Percentiles rank a stretch among this genome's conserved stretches.
Conservation (phyloP, 2,888 invertebrate genomes). For the Minunthozetes semirufus region DNA sequence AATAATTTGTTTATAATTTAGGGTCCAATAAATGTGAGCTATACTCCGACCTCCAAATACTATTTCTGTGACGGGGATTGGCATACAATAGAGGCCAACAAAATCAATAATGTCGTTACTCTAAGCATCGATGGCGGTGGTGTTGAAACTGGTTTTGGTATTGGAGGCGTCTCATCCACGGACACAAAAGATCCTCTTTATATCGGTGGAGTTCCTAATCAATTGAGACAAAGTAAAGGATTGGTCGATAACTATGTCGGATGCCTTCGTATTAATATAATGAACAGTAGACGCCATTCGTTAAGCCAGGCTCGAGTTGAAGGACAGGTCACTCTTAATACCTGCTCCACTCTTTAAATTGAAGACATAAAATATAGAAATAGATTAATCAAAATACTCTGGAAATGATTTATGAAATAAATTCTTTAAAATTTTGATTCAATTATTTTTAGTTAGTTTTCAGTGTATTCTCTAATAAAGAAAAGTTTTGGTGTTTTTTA, state of each 20-base stretch:
- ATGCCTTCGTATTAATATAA: slow-evolving; percentile 57
- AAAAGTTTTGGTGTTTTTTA: not conserved
- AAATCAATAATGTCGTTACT: slow-evolving; percentile 81
- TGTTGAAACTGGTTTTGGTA: slow-evolving; percentile 63
- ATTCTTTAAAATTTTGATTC: not conserved
- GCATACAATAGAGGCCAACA: slow-evolving; percentile 76
- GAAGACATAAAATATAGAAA: not conserved
- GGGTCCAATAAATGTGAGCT: slow-evolving; percentile 68
- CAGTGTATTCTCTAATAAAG: not conserved
- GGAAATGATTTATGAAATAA: too few relatives aligned
- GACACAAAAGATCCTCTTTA: slow-evolving; percentile 78
- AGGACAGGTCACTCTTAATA: slow-evolving; percentile 67
- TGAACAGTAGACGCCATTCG: slow-evolving; percentile 50
- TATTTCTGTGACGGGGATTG: slow-evolving; percentile 87
- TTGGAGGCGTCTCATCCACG: slow-evolving; percentile 61
- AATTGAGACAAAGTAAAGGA: slow-evolving; percentile 57
- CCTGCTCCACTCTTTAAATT: slow-evolving; percentile 67
- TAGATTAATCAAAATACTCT: too few relatives aligned
- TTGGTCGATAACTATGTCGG: slow-evolving; percentile 60
- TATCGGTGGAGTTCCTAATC: slow-evolving; percentile 75
- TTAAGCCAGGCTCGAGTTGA: slow-evolving; percentile 58
- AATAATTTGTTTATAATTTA: not conserved
- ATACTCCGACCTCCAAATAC: slow-evolving; percentile 59
- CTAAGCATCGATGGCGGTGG: slow-evolving; percentile 75
- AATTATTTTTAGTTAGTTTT: not conserved